Conservation (phyloP, 1,140 invertebrate species). For the Pinna nobilis region DNA sequence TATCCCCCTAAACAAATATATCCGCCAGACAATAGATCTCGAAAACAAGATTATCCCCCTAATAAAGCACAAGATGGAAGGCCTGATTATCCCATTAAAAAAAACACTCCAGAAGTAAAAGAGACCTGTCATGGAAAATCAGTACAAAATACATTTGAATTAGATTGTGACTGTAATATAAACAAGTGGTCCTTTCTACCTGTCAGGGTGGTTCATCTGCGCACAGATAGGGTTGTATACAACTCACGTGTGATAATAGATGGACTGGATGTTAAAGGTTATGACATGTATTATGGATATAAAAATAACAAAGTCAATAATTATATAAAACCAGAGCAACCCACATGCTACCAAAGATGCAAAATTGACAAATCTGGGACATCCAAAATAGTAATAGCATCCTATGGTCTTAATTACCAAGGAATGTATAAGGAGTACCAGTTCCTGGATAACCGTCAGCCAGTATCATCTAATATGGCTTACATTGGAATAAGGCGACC, state of each 20-base stretch:
- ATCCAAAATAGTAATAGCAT: conserved; percentile 25
- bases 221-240: background rate
- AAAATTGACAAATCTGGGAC: conserved; percentile 16
- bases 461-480: conserved; percentile 9
- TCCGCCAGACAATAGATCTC: no score
- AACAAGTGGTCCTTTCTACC: conserved; percentile 3
- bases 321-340: background rate
- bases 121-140: background rate
- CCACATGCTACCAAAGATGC: background rate
- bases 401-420: conserved; percentile 34
- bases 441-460: conserved; percentile 1
- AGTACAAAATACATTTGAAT: background rate
- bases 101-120: no score
- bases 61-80: no score
- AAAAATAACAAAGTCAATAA: background rate
- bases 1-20: no score
- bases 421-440: conserved; percentile 40
- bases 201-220: conserved; percentile 7
- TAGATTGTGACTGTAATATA: background rate
- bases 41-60: no score
- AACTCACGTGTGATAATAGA: conserved; percentile 2
- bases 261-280: background rate
- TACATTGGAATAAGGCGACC: conserved; percentile 34
- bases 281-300: conserved; percentile 3
- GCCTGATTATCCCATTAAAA: no score